phyloP scores from a whole-genome alignment of 2,113 vertebrate species.

The Ginglymostoma cirratum region DNA sequence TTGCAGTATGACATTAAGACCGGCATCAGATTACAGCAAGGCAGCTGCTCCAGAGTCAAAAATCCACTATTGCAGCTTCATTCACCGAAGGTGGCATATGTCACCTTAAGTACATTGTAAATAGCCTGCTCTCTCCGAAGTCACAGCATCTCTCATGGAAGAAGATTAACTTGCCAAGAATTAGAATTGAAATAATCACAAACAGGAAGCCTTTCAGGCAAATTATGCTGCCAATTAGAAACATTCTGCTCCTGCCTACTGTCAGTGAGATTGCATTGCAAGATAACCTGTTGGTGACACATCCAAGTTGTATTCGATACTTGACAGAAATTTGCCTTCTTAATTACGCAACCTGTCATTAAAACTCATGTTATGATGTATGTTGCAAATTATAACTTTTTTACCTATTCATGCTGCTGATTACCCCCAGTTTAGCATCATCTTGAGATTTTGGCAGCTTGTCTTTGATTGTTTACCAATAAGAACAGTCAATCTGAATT shows the following conservation, averaged over 20 bases:
- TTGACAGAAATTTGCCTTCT: background rate
- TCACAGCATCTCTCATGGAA: background rate
- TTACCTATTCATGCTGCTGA: background rate
- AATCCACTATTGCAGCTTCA: background rate
- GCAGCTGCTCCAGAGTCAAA: background rate
- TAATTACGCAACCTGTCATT: background rate
- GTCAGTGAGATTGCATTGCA: background rate
- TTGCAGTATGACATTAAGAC: background rate
- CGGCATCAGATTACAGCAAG: background rate
- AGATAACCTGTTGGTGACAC: background rate
- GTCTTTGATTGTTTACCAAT: background rate
- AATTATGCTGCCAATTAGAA: background rate
- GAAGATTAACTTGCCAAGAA: background rate
- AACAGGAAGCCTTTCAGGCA: background rate
- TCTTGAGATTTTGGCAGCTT: background rate
- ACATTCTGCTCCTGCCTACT: background rate
- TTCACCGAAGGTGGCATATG: background rate
- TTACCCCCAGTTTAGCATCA: background rate
- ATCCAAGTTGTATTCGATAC: background rate
- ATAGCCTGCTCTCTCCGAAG: background rate
- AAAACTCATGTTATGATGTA: background rate
- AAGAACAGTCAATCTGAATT: background rate
- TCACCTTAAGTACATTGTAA: background rate
- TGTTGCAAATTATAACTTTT: background rate
- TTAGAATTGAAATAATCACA: background rate